A percentile compares a stretch with the other conserved stretches of the same genome.
phyloP scores from a whole-genome alignment of 2,797 vertebrate genomes.

The Kryptolebias ocellatus region DNA sequence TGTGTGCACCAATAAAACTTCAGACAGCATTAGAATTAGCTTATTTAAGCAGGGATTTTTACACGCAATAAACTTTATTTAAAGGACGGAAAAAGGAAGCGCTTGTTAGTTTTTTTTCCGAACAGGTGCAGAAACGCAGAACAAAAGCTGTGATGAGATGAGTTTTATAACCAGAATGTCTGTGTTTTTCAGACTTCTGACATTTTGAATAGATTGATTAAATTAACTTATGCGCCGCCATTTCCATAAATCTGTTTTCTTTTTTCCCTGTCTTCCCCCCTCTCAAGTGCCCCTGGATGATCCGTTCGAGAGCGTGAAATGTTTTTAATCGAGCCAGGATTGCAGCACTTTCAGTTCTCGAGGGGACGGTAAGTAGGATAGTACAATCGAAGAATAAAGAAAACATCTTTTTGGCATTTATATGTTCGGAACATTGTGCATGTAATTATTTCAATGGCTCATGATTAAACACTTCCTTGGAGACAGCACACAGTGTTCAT shows the following conservation, averaged over 20 bases:
- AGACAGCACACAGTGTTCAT: conserved; percentile 46
- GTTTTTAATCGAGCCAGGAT: conserved; percentile 37
- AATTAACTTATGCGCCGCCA: conserved; percentile 25
- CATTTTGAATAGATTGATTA: conserved; percentile 40
- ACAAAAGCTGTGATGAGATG: background rate
- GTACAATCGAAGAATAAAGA: conserved; percentile 2
- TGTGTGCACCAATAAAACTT: conserved; percentile 4
- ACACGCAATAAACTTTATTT: background rate
- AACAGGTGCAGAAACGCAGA: conserved; percentile 10
- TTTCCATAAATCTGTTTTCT: conserved; percentile 9
- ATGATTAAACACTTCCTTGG: conserved; percentile 57
- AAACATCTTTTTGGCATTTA: conserved; percentile 34
- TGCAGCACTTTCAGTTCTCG: conserved; percentile 26
- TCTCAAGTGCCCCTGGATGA: conserved; percentile 7
- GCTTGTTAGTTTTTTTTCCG: conserved; percentile 7
- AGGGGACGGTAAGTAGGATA: conserved; percentile 31
- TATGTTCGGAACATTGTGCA: conserved; percentile 37
- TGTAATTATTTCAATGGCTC: conserved; percentile 45
- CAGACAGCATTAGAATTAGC: background rate
- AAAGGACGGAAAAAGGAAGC: background rate
- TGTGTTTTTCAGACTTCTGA: conserved; percentile 24
- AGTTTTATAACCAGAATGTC: conserved; percentile 16
- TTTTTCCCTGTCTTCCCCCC: background rate
- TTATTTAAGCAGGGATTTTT: conserved; percentile 12
- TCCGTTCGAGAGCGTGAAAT: conserved; percentile 26